Evolutionary conservation across 2,113 vertebrate species (phyloP), one percentile per base, ranked within the genome.

Genomic region (Poeciliopsis turrubarensis): DNA sequence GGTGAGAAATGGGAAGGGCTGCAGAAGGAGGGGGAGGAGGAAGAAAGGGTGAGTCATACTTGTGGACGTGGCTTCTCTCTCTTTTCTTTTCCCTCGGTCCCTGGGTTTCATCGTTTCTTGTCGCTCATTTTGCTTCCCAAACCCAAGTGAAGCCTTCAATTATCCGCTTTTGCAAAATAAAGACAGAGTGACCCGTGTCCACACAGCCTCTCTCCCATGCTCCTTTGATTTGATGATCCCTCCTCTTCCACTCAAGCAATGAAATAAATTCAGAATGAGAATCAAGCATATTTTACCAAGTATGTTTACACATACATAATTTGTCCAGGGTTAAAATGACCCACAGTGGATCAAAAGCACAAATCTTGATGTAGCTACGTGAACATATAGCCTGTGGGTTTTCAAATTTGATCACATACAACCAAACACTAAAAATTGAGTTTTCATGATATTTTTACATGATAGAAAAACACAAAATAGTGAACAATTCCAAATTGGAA

Each of bases 21-120:
- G 70, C 31, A 68, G 78, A 85, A 68, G 57, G 62, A 61, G 62
- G n/a, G 37, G 31, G 57, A 77, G 63, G 77, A 81, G 84, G 73
- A 77, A 80, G 22, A 32, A 29, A 47, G 80, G 63, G 76, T 92
- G 91, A 91, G 84, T 92, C 91, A 92, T 78, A 79, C 79, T 76
- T 92, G 91, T 89, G 87, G 87, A 90, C 92, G 90, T 91, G 91
- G 90, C 88, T 84, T 90, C 81, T 67, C 77, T 75, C 70, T 77
- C 65, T 66, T 68, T 85, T 68, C 13, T 78, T 65, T 75, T 34
- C 75, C 73, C 51, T 67, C 5, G 0, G 66, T 77, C 54, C 0
- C 54, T 70, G 44, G 2, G 61, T 70, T 85, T 44, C 15, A 26
- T 79, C 75, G 75, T 65, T n/a, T 2, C 47, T 61, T n/a, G 9